Percentiles rank a stretch among this genome's conserved stretches.
These are phyloP conservation scores for Sesamia nonagrioides DNA, from an alignment of 1,140 invertebrate species.

Conservation along the genomic window DNA sequence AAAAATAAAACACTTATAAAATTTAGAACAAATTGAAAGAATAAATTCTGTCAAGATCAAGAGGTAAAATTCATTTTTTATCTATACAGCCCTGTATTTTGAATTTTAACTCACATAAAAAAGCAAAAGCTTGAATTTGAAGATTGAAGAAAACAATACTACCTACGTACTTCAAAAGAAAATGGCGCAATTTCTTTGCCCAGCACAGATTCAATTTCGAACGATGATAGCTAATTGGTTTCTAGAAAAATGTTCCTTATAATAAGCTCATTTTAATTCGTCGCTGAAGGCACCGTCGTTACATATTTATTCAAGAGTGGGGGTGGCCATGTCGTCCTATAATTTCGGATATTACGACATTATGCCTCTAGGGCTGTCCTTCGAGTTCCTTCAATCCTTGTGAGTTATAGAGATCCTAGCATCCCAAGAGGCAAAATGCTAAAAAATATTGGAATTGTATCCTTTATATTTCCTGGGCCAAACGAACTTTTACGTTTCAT, in stretches of 20 bases:
- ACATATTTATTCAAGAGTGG: constrained; percentile 63
- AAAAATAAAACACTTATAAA: no score
- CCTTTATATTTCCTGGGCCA: neutral
- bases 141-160: no score
- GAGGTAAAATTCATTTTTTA: no score
- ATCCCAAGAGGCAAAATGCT: neutral
- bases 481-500: no score
- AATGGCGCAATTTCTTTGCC: constrained; percentile 13
- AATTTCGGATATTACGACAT: constrained; percentile 21
- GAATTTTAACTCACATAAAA: no score
- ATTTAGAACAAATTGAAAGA: no score
- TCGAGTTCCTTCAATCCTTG: neutral
- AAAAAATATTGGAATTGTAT: neutral
- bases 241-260: constrained; percentile 22
- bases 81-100: no score
- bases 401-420: neutral
- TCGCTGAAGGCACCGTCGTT: constrained; percentile 55
- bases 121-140: no score
- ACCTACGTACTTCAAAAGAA: neutral
- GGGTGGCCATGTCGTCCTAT: constrained; percentile 28
- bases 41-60: no score
- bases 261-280: constrained; percentile 64
- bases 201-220: constrained; percentile 19
- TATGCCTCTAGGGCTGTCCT: neutral
- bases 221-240: constrained; percentile 30